Conservation (phyloP, 2,113 vertebrate genomes). For the Phocoena sinus region DNA sequence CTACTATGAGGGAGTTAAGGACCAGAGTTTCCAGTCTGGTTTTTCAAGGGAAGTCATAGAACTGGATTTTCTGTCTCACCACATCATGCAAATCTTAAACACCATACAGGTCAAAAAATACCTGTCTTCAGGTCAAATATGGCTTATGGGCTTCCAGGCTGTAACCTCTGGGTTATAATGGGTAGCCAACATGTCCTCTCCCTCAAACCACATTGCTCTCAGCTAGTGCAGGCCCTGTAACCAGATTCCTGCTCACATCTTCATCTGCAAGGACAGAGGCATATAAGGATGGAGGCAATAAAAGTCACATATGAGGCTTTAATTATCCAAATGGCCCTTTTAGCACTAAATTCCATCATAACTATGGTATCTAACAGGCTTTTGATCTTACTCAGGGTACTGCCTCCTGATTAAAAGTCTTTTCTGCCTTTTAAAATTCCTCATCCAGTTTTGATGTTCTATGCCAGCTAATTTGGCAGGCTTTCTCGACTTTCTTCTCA, state of each 20-base stretch:
- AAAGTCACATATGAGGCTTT: background rate
- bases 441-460: background rate
- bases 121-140: background rate
- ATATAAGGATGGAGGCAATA: background rate
- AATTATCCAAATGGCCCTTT: slow-evolving; percentile 9
- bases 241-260: background rate
- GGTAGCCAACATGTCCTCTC: background rate
- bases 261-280: too few relatives aligned
- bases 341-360: background rate
- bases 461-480: slow-evolving; percentile 1
- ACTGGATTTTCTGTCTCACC: fast-evolving
- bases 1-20: background rate
- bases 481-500: background rate
- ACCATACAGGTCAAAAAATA: too few relatives aligned
- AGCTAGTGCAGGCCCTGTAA: too few relatives aligned
- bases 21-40: background rate
- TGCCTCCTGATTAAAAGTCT: slow-evolving; percentile 28
- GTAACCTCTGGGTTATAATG: background rate
- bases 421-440: slow-evolving; percentile 29
- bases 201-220: background rate
- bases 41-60: background rate
- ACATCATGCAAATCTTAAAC: background rate
- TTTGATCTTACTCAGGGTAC: slow-evolving; percentile 2
- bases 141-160: background rate
- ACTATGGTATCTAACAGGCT: background rate